These are phyloP conservation scores for Diabrotica balteata DNA, from an alignment of 2,888 invertebrate species.

Conservation along the genomic window DNA sequence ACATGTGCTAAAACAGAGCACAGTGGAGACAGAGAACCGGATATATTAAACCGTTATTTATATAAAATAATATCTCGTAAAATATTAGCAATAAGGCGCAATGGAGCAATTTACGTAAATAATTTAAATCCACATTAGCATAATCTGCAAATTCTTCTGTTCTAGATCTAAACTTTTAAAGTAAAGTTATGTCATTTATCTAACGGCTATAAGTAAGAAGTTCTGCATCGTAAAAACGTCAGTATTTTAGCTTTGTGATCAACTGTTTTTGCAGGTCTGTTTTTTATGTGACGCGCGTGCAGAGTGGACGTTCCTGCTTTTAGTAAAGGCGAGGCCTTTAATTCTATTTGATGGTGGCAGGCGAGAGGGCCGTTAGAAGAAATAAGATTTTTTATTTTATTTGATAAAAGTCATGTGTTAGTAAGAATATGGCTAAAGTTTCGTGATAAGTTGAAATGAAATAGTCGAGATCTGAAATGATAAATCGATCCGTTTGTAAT, in stretches of 20 bases:
- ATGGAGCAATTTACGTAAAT: too few species aligned
- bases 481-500: not conserved
- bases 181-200: too few species aligned
- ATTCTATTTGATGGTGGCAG: slow-evolving; percentile 23
- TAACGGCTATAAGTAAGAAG: too few species aligned
- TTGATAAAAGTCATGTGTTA: slow-evolving; percentile 4
- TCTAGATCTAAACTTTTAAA: too few species aligned
- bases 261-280: slow-evolving; percentile 17
- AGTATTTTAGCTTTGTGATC: not conserved
- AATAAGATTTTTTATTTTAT: slow-evolving; percentile 20
- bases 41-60: too few species aligned
- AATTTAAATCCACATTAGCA: too few species aligned
- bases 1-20: too few species aligned
- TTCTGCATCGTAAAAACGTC: too few species aligned
- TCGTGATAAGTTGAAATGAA: slow-evolving; percentile 5
- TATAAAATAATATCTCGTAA: too few species aligned
- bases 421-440: slow-evolving; percentile 3
- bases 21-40: too few species aligned
- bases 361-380: slow-evolving; percentile 16
- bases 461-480: not conserved
- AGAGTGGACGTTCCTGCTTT: slow-evolving; percentile 17
- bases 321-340: slow-evolving; percentile 17
- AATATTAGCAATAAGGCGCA: too few species aligned
- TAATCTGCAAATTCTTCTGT: too few species aligned
- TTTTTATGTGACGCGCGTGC: slow-evolving; percentile 21